Evolutionary conservation across 2,888 invertebrate species (phyloP).

Genomic region (Diploptera punctata): DNA sequence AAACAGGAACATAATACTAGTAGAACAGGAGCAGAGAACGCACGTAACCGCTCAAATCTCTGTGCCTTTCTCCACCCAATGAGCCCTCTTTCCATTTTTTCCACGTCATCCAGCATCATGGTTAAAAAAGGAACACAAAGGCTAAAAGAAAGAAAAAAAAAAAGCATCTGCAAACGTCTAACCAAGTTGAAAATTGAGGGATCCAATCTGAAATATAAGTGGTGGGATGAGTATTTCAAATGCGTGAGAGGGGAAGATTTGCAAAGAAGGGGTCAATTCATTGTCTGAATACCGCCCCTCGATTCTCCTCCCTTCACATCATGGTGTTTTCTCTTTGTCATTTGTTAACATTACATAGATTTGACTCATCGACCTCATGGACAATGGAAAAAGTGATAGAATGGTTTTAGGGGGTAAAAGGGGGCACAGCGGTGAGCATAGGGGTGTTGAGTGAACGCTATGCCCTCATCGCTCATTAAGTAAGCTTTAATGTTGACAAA

Average conservation of each 20-base stretch:
- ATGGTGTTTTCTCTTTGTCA: slow-evolving; percentile 31
- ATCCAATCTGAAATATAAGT: slow-evolving; percentile 32
- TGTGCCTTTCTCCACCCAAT: background rate
- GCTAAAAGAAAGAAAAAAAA: slow-evolving; percentile 24
- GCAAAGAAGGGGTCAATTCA: slow-evolving; percentile 27
- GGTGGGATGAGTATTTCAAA: slow-evolving; percentile 11
- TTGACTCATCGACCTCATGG: slow-evolving; percentile 16
- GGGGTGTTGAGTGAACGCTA: background rate
- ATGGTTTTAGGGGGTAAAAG: slow-evolving; percentile 11
- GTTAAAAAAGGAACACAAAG: slow-evolving; percentile 30
- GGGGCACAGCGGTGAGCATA: background rate
- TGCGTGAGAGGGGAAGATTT: slow-evolving; percentile 2
- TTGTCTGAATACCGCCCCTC: slow-evolving; percentile 28
- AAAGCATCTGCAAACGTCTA: slow-evolving; percentile 40
- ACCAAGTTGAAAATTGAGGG: slow-evolving; percentile 40
- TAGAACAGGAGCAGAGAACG: background rate
- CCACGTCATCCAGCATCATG: slow-evolving; percentile 9
- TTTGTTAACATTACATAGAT: slow-evolving; percentile 35
- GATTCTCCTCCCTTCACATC: slow-evolving; percentile 3
- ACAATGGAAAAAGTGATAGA: slow-evolving; percentile 29
- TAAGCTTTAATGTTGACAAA: background rate
- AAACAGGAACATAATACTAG: background rate
- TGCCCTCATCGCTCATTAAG: background rate
- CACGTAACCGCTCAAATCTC: slow-evolving; percentile 9
- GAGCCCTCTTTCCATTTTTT: background rate